These are phyloP conservation scores for Drosophila parabipectinata DNA, from an alignment of 1,140 invertebrate species.

Conservation along the genomic window DNA sequence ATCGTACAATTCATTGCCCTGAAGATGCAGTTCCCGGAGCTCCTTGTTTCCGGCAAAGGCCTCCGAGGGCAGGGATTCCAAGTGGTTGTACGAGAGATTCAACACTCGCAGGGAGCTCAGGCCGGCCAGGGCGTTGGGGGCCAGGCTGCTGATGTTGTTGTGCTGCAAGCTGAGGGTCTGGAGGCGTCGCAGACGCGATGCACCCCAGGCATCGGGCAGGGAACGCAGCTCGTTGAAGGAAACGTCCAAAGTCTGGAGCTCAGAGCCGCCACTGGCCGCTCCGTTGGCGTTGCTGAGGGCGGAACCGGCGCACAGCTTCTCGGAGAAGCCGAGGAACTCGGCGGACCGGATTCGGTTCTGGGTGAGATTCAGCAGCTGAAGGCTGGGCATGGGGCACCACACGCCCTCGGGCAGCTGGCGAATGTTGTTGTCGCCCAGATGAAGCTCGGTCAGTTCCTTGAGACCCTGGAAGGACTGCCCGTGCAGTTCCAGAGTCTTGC, in stretches of 20 bases:
- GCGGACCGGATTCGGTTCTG: constrained; percentile 89
- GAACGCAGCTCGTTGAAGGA: constrained; percentile 89
- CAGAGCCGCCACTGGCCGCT: constrained; percentile 75
- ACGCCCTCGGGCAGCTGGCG: constrained; percentile 88
- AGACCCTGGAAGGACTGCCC: constrained; percentile 87
- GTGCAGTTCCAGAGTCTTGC: constrained; percentile 87
- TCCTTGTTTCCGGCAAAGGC: constrained; percentile 89
- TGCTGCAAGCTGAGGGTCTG: constrained; percentile 90
- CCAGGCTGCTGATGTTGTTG: constrained; percentile 89
- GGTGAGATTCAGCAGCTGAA: constrained; percentile 91
- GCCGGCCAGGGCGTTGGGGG: constrained; percentile 88
- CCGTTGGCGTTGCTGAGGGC: constrained; percentile 84
- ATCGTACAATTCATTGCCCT: constrained; percentile 89
- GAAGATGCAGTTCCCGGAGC: constrained; percentile 89
- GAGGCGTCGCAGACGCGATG: constrained; percentile 88
- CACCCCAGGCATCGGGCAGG: constrained; percentile 88
- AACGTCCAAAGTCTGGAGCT: constrained; percentile 88
- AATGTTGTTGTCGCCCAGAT: constrained; percentile 90
- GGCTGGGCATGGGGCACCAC: constrained; percentile 89
- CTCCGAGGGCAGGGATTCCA: constrained; percentile 89
- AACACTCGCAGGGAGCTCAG: constrained; percentile 89
- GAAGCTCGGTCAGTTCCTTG: constrained; percentile 88
- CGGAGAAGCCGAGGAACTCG: constrained; percentile 88
- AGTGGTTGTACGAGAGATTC: constrained; percentile 91
- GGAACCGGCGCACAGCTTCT: constrained; percentile 69